Base-by-base conservation (phyloP, 2,797 vertebrate genomes). In the Chrysocyon brachyurus region DNA sequence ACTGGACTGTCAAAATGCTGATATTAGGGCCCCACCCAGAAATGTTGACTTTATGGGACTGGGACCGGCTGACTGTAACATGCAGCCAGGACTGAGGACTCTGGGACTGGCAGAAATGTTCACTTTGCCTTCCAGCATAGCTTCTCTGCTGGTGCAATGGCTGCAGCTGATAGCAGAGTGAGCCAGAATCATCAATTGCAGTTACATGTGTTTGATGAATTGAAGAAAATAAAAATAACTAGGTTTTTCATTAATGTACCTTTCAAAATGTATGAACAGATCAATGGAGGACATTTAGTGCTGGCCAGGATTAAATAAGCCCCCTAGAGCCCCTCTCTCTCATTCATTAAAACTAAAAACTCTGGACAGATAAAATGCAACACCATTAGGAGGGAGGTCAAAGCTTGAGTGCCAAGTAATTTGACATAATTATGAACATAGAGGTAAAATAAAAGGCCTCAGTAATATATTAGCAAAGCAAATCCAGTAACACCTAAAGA, bases 161-260 rank as follows among this genome's bases (percentile, higher is more conserved):
- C 59, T 59, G 68, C 3, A 19, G 24, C 21, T 17, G 33, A 12
- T 22, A 31, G 31, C 72, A 5, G 46, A 49, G 57, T 5, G 33
- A 88, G 63, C 87, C 19, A 6, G 22, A 28, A n/a, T 56, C 14
- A 7, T n/a, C 9, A 49, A 84, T 61, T 49, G 63, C 52, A 49
- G 63, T 72, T 79, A 46, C 10, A 1, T 52, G 66, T 79, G 61
- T 82, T 33, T 77, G 63, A 95, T 79, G 66, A 94, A 86, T 75
- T 70, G 61, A 89, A 70, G 73, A 40, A 78, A 95, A 72, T 77
- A 70, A 95, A 97, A 96, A 93, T 36, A 73, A 64, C 31, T 70
- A 72, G 73, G 36, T 90, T 92, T 94, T 82, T 70, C 46, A 79
- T 83, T 89, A 64, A 57, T 77, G 57, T 63, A 7, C 84, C 12